Evolutionary conservation across 2,113 vertebrate species (phyloP), one percentile per base, ranked within the genome.

Genomic region (Hippocampus zosterae): DNA sequence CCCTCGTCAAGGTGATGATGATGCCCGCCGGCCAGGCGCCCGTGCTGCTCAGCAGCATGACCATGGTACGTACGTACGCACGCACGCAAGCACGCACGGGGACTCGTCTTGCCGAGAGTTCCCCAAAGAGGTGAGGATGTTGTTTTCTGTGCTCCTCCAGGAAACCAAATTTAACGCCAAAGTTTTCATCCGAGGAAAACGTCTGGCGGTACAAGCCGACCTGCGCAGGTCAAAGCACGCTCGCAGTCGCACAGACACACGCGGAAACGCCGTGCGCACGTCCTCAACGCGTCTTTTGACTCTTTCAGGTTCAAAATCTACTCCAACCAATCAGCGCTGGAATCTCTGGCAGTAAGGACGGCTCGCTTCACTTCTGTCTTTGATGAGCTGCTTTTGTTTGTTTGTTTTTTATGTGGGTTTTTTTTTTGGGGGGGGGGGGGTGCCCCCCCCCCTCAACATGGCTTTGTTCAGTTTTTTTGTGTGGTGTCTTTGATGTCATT

Each of bases 301-400:
- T 70, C 41, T 63, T 25, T 0, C 86, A 99, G 97, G 86, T 99
- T 99, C 82, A 94, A 95, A 75, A 97, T 99, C 79, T 98, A 92
- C 83, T 99, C 97, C 12, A 96, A 95, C 78, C 94, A 95, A 77
- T 98, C 96, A 0, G 94, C 96, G 0, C 75, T 99, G 74, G 97
- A 99, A 78, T 97, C 97, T 0, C 85, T 98, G 44, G 96, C 96
- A 29, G 96, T 99, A 87, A 94, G 95, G 70, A 15, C 12, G 21
- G n/a, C 40, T 40, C 50, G 18, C 5, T 40, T 27, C 8, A 21
- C 15, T 16, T 18, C 4, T 5, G 16, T 50, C 18, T 7, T 16
- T 50, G 46, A 16, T 7, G 5, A 18, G 18, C 29, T 48, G 25
- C 2, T 19, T 13, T 5, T 60, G 7, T 61, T 15, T 37, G 5